Percentiles rank a stretch among this genome's conserved stretches.
These are phyloP conservation scores for Gila robusta DNA, from an alignment of 2,797 vertebrate genomes.

Conservation along the genomic window DNA sequence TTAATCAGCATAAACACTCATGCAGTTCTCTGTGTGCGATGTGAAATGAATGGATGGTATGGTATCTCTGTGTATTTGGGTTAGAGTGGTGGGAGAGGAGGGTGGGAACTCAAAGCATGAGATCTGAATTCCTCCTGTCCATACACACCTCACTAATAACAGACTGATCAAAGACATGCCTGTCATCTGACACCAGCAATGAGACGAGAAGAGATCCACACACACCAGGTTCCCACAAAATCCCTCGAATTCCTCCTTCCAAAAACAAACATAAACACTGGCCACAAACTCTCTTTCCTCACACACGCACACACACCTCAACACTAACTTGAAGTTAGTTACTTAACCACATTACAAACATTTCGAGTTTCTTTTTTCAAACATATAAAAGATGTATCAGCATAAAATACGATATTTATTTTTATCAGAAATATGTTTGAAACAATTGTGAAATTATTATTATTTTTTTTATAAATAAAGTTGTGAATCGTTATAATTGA, in stretches of 20 bases:
- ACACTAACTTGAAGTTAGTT: not conserved
- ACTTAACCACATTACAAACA: not conserved
- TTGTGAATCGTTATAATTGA: not conserved
- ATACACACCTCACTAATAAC: conserved; percentile 84
- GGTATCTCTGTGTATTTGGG: not conserved
- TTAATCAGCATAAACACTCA: conserved; percentile 3
- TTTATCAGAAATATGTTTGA: not conserved
- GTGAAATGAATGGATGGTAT: not conserved
- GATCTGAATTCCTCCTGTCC: conserved; percentile 63
- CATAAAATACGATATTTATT: not conserved
- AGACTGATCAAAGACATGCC: conserved; percentile 78
- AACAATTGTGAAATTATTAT: not conserved
- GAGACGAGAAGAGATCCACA: conserved; percentile 21
- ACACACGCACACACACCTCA: conserved; percentile 48
- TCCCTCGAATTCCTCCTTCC: not conserved
- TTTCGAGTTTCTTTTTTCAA: not conserved
- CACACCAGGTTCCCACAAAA: conserved; percentile 20
- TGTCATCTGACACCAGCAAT: conserved; percentile 70
- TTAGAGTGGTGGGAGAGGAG: conserved; percentile 24
- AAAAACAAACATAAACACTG: not conserved
- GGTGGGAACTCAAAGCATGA: conserved; percentile 53
- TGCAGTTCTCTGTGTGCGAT: not conserved
- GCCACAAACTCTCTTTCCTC: not conserved
- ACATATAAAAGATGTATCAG: not conserved
- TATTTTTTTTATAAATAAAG: too few relatives aligned